phyloP scores from a whole-genome alignment of 2,797 vertebrate species.

The Bovichtus variegatus region DNA sequence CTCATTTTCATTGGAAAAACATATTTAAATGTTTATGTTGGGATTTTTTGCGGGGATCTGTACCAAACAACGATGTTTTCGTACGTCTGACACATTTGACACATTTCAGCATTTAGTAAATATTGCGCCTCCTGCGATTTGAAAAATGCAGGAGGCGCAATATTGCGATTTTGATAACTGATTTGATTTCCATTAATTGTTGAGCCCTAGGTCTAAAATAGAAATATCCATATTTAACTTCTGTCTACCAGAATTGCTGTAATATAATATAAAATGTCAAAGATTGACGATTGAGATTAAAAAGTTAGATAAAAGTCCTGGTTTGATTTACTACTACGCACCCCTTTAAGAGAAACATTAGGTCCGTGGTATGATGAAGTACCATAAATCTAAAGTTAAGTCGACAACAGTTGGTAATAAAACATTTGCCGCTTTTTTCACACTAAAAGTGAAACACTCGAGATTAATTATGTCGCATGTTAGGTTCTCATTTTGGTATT shows the following conservation, averaged over 20 bases:
- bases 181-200: too few relatives aligned
- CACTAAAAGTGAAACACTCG: background rate
- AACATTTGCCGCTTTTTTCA: background rate
- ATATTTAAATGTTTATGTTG: too few relatives aligned
- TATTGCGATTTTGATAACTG: too few relatives aligned
- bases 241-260: background rate
- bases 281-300: background rate
- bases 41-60: too few relatives aligned
- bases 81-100: too few relatives aligned
- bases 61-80: too few relatives aligned
- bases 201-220: background rate
- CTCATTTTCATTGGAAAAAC: too few relatives aligned
- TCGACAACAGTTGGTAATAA: background rate
- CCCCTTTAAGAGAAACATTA: background rate
- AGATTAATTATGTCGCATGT: background rate
- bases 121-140: too few relatives aligned
- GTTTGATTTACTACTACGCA: background rate
- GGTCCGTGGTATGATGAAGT: background rate
- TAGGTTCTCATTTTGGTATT: slow-evolving; percentile 4
- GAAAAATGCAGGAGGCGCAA: too few relatives aligned
- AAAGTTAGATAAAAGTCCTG: background rate
- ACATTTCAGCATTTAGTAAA: too few relatives aligned
- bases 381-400: background rate
- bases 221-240: background rate
- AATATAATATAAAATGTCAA: background rate